Evolutionary conservation across 2,113 vertebrate species (phyloP).

Genomic region (Chaetodon auriga): DNA sequence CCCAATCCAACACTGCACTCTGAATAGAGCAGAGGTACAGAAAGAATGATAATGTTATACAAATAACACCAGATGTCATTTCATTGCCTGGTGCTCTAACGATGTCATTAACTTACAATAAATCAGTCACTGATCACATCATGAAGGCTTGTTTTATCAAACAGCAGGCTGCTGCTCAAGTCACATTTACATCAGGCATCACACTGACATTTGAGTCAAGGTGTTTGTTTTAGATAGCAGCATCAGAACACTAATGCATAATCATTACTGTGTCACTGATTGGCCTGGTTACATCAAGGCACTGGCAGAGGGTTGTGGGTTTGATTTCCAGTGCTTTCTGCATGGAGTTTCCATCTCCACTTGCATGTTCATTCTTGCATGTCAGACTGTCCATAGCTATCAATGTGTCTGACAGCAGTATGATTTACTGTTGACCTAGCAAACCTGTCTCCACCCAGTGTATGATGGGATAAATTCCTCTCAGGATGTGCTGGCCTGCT

Average conservation of each 20-base stretch:
- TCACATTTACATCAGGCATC: background rate
- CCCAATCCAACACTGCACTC: background rate
- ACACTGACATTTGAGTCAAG: background rate
- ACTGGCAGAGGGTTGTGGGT: background rate
- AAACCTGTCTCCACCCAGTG: background rate
- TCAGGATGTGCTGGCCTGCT: no score
- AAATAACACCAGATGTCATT: constrained; percentile 27
- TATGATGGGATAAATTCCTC: no score
- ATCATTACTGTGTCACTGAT: background rate
- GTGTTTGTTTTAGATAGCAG: constrained; percentile 34
- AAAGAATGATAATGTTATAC: background rate
- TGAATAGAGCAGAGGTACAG: background rate
- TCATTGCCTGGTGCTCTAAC: background rate
- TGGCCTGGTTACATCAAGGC: background rate
- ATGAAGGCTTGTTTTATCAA: background rate
- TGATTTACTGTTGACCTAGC: background rate
- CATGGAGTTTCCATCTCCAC: no score
- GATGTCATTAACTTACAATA: background rate
- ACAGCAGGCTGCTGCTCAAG: background rate
- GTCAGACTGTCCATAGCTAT: background rate
- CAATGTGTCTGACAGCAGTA: background rate
- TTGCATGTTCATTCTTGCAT: background rate
- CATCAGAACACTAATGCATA: background rate
- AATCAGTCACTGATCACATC: constrained; percentile 3
- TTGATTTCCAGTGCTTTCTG: background rate